These are phyloP conservation scores for Oasisia sp. DNA, from an alignment of 2,888 invertebrate genomes.

Conservation along the genomic window DNA sequence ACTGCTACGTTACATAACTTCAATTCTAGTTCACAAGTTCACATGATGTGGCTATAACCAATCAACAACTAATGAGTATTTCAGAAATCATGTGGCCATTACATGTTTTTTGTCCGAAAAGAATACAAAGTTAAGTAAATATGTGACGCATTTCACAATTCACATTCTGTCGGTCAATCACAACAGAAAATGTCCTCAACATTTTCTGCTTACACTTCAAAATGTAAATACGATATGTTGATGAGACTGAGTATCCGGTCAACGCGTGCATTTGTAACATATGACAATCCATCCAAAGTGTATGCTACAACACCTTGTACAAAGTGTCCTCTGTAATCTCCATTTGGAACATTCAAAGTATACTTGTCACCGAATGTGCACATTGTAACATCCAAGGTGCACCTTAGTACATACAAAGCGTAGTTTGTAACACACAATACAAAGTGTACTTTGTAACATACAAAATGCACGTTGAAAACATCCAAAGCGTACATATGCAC, in stretches of 20 bases:
- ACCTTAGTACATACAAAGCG: background rate
- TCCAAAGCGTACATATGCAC: background rate
- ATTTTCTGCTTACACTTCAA: background rate
- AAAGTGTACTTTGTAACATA: background rate
- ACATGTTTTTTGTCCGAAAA: background rate
- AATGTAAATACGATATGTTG: background rate
- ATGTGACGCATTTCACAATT: background rate
- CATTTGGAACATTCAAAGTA: background rate
- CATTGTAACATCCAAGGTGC: background rate
- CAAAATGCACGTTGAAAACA: background rate
- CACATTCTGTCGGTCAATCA: background rate
- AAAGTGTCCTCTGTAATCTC: background rate
- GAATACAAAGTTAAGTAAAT: background rate
- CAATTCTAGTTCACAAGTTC: background rate
- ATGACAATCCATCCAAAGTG: background rate
- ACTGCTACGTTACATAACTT: background rate
- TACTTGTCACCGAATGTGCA: background rate
- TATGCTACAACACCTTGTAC: background rate
- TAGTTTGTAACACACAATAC: background rate
- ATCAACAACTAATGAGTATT: conserved; percentile 8
- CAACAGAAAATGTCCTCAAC: background rate
- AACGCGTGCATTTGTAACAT: background rate
- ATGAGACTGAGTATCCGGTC: background rate
- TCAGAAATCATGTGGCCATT: background rate
- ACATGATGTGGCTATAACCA: background rate